phyloP scores from a whole-genome alignment of 1,140 invertebrate genomes.

The Pseudomyrmex dendroicus region DNA sequence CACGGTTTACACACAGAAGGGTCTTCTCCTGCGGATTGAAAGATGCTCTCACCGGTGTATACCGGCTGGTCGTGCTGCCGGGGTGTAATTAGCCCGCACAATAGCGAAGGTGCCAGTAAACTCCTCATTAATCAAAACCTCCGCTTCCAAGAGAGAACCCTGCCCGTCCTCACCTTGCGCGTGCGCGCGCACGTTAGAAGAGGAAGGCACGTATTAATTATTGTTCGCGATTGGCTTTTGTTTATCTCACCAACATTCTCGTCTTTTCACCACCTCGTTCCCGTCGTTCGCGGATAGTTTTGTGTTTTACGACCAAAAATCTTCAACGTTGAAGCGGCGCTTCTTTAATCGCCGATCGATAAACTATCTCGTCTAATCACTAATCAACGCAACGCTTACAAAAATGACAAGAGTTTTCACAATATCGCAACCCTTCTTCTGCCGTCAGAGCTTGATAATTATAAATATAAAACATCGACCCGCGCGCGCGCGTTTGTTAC shows the following conservation, averaged over 20 bases:
- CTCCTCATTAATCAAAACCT: slow-evolving; percentile 77
- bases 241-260: slow-evolving; percentile 52
- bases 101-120: slow-evolving; percentile 73
- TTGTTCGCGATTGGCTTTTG: slow-evolving; percentile 68
- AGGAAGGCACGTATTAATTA: slow-evolving; percentile 73
- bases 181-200: background rate
- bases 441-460: slow-evolving; percentile 61
- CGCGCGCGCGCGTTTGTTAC: slow-evolving; percentile 9
- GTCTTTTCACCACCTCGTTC: background rate
- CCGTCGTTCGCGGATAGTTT: background rate
- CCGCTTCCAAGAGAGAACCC: slow-evolving; percentile 61
- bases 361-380: background rate
- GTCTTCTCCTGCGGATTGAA: slow-evolving; percentile 33
- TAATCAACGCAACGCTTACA: background rate
- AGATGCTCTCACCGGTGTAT: slow-evolving; percentile 33
- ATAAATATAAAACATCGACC: slow-evolving; percentile 71
- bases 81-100: slow-evolving; percentile 75
- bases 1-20: slow-evolving; percentile 50
- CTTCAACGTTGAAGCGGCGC: slow-evolving; percentile 27
- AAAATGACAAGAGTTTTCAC: background rate
- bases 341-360: slow-evolving; percentile 57
- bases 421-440: slow-evolving; percentile 25
- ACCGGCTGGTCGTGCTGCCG: slow-evolving; percentile 45
- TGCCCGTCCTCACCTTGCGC: background rate
- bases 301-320: slow-evolving; percentile 43